Conservation (phyloP, 2,888 invertebrate genomes). For the Noctua fimbriata region DNA sequence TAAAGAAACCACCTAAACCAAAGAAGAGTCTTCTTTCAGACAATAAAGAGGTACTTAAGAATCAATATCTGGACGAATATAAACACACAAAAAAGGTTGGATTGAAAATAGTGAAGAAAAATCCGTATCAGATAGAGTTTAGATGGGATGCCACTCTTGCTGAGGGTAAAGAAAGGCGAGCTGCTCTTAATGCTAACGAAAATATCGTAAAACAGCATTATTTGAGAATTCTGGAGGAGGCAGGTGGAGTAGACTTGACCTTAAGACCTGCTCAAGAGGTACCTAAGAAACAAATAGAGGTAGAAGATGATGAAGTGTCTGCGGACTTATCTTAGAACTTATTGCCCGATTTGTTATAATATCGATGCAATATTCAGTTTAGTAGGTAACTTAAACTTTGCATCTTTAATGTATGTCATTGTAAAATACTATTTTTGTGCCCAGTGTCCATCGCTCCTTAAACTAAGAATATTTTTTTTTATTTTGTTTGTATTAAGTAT, state of each 20-base stretch:
- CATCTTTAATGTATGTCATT: background rate
- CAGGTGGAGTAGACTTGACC: constrained; percentile 40
- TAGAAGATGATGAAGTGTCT: constrained; percentile 10
- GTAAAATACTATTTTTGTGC: background rate
- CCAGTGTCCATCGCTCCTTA: background rate
- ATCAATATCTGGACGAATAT: constrained; percentile 83
- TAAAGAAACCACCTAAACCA: constrained; percentile 84
- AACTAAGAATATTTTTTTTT: background rate
- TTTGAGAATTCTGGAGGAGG: constrained; percentile 76
- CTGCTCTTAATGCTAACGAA: constrained; percentile 84
- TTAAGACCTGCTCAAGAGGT: background rate
- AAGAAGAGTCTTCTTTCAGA: constrained; percentile 86
- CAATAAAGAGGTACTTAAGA: constrained; percentile 81
- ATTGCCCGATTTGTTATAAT: background rate
- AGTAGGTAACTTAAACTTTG: background rate
- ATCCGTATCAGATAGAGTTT: constrained; percentile 88
- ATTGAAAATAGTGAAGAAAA: constrained; percentile 81
- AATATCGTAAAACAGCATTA: constrained; percentile 81
- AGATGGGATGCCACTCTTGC: constrained; percentile 90
- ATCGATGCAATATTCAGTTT: background rate
- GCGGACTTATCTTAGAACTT: constrained; percentile 15
- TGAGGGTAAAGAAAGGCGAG: constrained; percentile 88
- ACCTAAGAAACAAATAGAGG: background rate
- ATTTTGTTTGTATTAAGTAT: background rate
- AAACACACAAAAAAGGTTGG: constrained; percentile 76